Evolutionary conservation across 2,113 vertebrate species (phyloP), one percentile per base, ranked within the genome.

Genomic region (Pterocles orientalis): DNA sequence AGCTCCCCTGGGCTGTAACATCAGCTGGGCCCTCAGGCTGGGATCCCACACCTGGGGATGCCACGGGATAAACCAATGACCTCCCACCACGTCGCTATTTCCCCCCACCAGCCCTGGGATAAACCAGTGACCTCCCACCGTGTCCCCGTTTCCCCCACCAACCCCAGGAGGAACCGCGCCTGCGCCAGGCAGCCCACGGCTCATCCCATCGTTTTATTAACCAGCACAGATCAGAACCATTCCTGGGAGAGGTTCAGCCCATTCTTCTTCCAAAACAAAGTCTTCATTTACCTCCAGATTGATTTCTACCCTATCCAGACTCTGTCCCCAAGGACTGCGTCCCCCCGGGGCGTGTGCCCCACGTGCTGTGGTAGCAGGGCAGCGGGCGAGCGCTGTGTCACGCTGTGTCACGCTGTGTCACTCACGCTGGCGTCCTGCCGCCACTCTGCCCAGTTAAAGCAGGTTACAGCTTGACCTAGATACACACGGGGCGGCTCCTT

Each of bases 381-480:
- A 88, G 48, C 0, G 0, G 54, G 25, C 1, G 0, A 82, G 57
- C 0, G 2, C 51, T 62, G 57, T 51, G 50, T 51, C 50, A 51
- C 0, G 2, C 60, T 13, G 2, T 12, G 29, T 51, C 81, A 45
- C 1, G 0, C 57, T 60, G 36, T 12, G 29, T 51, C 81, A 45
- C 1, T 51, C 81, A 45, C 1, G 0, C 57, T 60, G 36, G 36
- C 12, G 1, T 68, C 77, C 45, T 18, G 18, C 60, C 11, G 28
- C 36, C 5, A 3, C 84, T 25, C n/a, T 86, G 53, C 82, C 56
- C 0, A 0, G 56, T 64, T 81, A 76, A 95, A 94, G 90, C 92
- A 92, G 94, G 96, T 93, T 85, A 88, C 1, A 10, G 93, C 92
- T 72, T 93, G 91, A 95, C 96, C 92, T 87, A 88, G n/a, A 91